Conservation (phyloP, 2,888 invertebrate species). For the Orchesellides sinensis region DNA sequence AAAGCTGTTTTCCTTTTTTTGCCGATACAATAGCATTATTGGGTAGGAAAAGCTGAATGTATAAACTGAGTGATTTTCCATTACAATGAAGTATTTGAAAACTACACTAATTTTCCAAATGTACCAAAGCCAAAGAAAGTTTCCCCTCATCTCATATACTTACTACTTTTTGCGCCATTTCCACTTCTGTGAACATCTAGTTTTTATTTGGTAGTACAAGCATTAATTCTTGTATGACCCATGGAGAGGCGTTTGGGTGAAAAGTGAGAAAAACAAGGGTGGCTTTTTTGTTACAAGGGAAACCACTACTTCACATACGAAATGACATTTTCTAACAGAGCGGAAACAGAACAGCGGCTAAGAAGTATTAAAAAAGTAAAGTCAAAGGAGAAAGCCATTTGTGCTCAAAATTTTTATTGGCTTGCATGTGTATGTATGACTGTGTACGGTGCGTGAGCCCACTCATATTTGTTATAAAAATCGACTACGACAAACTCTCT, state of each 20-base stretch:
- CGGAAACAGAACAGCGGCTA: no score
- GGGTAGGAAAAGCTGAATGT: neutral
- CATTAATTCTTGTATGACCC: conserved; percentile 40
- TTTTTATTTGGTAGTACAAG: conserved; percentile 19
- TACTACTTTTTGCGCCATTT: no score
- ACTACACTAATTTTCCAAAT: conserved; percentile 46
- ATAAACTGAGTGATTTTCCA: neutral
- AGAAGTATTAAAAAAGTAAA: conserved; percentile 14
- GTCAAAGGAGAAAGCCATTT: conserved; percentile 60
- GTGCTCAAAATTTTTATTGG: conserved; percentile 28
- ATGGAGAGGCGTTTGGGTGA: conserved; percentile 35
- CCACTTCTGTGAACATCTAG: conserved; percentile 5
- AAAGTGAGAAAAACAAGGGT: conserved; percentile 25
- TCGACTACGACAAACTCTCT: no score
- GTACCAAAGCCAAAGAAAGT: conserved; percentile 11
- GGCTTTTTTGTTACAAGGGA: neutral
- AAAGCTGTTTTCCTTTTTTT: neutral
- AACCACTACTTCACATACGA: conserved; percentile 19
- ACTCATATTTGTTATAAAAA: neutral
- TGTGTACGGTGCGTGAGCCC: neutral
- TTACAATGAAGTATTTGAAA: neutral
- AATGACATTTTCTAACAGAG: conserved; percentile 20
- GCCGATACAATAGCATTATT: neutral
- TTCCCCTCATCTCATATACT: conserved; percentile 17
- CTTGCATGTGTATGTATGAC: no score